These are phyloP conservation scores for Pseudomyrmex pallidus DNA, from an alignment of 1,140 invertebrate genomes.

Conservation along the genomic window DNA sequence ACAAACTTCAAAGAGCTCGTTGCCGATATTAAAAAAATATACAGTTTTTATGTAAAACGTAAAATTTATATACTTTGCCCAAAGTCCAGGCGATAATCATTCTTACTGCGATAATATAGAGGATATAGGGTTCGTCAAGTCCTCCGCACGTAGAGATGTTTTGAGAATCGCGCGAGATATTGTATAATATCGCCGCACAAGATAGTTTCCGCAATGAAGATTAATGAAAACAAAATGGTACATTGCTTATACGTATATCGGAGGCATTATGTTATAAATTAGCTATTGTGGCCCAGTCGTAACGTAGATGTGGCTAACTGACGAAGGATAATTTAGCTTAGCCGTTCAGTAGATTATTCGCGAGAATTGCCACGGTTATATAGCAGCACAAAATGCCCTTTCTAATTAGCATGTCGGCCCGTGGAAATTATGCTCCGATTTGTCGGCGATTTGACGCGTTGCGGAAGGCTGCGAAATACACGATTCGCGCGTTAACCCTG, in stretches of 20 bases:
- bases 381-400: slow-evolving; percentile 62
- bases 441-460: slow-evolving; percentile 63
- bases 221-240: slow-evolving; percentile 77
- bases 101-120: not conserved
- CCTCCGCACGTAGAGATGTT: not conserved
- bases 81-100: no score
- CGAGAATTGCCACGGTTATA: slow-evolving; percentile 51
- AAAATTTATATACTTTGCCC: no score
- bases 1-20: no score
- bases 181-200: slow-evolving; percentile 48
- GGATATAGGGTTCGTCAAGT: not conserved
- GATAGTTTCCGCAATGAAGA: slow-evolving; percentile 64
- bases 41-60: no score
- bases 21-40: no score
- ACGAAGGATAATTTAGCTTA: slow-evolving; percentile 78
- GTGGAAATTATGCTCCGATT: slow-evolving; percentile 69
- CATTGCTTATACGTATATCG: slow-evolving; percentile 65
- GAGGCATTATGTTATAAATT: slow-evolving; percentile 78
- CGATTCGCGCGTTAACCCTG: slow-evolving; percentile 39
- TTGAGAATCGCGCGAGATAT: slow-evolving; percentile 38
- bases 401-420: slow-evolving; percentile 69
- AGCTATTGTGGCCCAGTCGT: slow-evolving; percentile 75
- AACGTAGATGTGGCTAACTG: slow-evolving; percentile 74
- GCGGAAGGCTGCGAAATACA: slow-evolving; percentile 39
- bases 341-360: slow-evolving; percentile 65